These are phyloP conservation scores for Tolypeutes matacus DNA, from an alignment of 2,797 vertebrate species.

Conservation along the genomic window DNA sequence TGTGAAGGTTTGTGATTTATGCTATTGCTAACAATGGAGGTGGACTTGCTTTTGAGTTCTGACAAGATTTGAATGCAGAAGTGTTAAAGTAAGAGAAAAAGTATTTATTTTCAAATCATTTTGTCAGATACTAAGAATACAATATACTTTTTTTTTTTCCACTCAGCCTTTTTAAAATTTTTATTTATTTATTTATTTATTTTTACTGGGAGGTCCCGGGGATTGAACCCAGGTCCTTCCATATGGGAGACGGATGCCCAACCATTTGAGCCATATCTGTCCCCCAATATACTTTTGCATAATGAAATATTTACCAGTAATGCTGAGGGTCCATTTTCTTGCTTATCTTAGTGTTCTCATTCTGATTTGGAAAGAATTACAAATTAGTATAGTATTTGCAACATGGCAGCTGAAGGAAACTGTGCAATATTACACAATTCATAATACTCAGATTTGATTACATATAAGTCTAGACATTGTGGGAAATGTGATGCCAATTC, in stretches of 20 bases:
- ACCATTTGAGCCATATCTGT: no score
- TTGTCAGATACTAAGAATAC: background rate
- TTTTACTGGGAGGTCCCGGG: no score
- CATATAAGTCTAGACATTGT: background rate
- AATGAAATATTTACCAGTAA: background rate
- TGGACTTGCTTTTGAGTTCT: background rate
- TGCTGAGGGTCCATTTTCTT: background rate
- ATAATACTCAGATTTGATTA: slow-evolving; percentile 23
- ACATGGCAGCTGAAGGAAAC: background rate
- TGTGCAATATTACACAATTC: slow-evolving; percentile 23
- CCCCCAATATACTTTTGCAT: background rate
- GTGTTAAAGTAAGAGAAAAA: background rate
- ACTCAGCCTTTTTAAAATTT: no score
- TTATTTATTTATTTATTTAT: no score
- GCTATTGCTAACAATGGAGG: background rate
- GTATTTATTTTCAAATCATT: background rate
- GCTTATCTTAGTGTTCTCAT: background rate
- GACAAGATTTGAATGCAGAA: slow-evolving; percentile 14
- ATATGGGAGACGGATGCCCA: no score
- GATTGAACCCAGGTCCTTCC: no score
- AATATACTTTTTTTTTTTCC: background rate
- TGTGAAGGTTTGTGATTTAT: background rate
- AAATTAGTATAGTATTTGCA: background rate
- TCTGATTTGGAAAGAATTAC: slow-evolving; percentile 1
- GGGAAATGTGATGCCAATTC: background rate